Base-by-base conservation (phyloP, 2,113 vertebrate genomes). In the Sylvicapra grimmia region DNA sequence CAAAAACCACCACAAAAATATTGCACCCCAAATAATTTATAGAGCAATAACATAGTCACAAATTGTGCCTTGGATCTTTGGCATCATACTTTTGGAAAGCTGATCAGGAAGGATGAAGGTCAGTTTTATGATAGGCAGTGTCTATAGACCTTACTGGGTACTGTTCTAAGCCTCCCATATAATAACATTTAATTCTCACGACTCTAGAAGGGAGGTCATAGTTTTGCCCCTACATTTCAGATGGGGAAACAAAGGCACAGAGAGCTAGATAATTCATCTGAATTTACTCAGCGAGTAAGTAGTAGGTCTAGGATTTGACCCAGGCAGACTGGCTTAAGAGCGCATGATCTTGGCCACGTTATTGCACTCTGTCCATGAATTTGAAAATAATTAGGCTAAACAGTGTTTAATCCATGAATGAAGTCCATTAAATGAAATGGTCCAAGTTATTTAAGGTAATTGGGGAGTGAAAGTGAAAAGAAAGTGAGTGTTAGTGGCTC, bases 81-180 rank as follows among this genome's bases (percentile, higher is more conserved):
- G 47, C 8, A 31, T 83, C 16, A 8, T 2, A 1, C 10, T 33
- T 21, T 54, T 84, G 47, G 72, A 83, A 89, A 16, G 12, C 6
- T 1, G 11, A 53, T 49, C n/a, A 21, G 15, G 23, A 31, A 91
- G 27, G 44, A 10, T n/a, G 33, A 97, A 53, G 21, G 6, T 19
- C 18, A 4, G 5, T 4, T 18, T 5, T 31, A 18, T 3, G 16
- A n/a, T 8, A 36, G 5, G 10, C 80, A 47, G 8, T 0, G 9
- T 53, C 9, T 36, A 4, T 13, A 16, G 72, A 79, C 15, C 6
- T 25, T 53, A 3, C 36, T n/a, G 31, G 18, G 29, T 15, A 2
- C 59, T 11, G 7, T 25, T 59, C 87, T 63, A 19, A 87, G 49
- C 59, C 29, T 77, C 25, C 8, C 1, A 1, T 21, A 25, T 0